phyloP scores from a whole-genome alignment of 2,797 vertebrate genomes.

The Leptodactylus fallax region DNA sequence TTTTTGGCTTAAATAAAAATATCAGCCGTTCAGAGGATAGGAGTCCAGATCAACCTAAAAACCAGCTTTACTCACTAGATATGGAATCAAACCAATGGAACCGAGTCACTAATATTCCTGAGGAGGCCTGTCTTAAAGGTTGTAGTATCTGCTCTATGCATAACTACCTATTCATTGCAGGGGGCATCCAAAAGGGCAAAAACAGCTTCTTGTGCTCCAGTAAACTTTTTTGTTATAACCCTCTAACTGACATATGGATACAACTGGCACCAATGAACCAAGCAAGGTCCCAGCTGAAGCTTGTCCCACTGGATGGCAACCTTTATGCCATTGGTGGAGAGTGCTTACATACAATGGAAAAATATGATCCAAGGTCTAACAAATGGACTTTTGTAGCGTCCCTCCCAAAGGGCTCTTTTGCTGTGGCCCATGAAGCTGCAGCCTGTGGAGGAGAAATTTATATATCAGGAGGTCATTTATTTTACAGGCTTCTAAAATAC shows the following conservation, averaged over 20 bases:
- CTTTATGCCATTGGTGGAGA: slow-evolving; percentile 68
- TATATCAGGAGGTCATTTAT: slow-evolving; percentile 67
- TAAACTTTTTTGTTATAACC: slow-evolving; percentile 71
- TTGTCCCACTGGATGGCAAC: slow-evolving; percentile 68
- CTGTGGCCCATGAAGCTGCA: slow-evolving; percentile 70
- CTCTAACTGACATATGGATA: slow-evolving; percentile 71
- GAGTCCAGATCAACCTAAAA: background rate
- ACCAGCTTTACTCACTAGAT: slow-evolving; percentile 65
- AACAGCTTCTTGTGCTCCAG: slow-evolving; percentile 62
- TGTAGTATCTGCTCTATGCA: slow-evolving; percentile 67
- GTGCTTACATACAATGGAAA: slow-evolving; percentile 68
- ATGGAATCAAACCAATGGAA: slow-evolving; percentile 61
- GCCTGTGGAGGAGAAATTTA: slow-evolving; percentile 69
- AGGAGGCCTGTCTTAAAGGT: slow-evolving; percentile 66
- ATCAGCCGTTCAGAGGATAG: background rate
- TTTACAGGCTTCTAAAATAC: slow-evolving; percentile 71
- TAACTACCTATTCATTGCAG: slow-evolving; percentile 73
- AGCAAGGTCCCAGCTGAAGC: slow-evolving; percentile 69
- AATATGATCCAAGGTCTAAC: slow-evolving; percentile 63
- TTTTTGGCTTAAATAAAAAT: slow-evolving; percentile 54
- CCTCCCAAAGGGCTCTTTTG: slow-evolving; percentile 66
- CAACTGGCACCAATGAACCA: slow-evolving; percentile 68
- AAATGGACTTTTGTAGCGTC: slow-evolving; percentile 55
- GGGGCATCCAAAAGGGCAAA: slow-evolving; percentile 68
- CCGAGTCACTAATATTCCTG: slow-evolving; percentile 60